Base-by-base conservation (phyloP, 2,888 invertebrate genomes). In the Xestobium rufovillosum region DNA sequence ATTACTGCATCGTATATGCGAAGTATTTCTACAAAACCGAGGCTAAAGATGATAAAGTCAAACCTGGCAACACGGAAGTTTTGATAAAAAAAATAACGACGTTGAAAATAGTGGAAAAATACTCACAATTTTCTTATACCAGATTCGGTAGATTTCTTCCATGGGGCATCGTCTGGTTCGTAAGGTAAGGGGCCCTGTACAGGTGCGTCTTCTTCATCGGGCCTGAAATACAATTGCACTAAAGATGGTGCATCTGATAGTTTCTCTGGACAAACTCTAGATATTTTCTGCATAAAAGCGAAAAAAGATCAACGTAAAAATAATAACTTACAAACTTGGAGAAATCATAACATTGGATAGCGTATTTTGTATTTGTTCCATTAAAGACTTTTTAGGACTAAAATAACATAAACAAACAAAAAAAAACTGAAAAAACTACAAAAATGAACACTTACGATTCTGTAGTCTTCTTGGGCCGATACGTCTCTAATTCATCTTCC, bases 121-220 rank as follows among this genome's bases (percentile, higher is more conserved):
- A 78, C 84, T 78, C 72, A 90, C 90, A 90, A 87, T 75, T 86
- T 88, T 59, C 89, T 75, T 56, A 90, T 89, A 27, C 90, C 89
- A 44, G 89, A 88, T 67, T 89, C 85, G 19, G 80, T 72, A 26
- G 79, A 72, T 56, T 76, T 79, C 64, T 89, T 89, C 86, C 91
- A 92, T 0, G 94, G 94, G 39, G 96, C 96, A 69, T 97, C 96
- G 56, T 92, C 91, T 0, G 97, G 97, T 65, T 97, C 97, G 35
- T 83, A 84, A 14, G 96, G 96, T 52, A 97, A 72, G 1, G 97
- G 97, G 3, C 97, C 97, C 65, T 97, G 94, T 1, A 97, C 96
- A 1, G 92, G 89, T 9, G 86, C 80, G 56, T 92, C 92, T 45
- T 85, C 84, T 27, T 83, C 82, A 28, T 53, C 59, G 25, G 71